Conservation (phyloP, 2,113 vertebrate genomes). For the Lota lota region DNA sequence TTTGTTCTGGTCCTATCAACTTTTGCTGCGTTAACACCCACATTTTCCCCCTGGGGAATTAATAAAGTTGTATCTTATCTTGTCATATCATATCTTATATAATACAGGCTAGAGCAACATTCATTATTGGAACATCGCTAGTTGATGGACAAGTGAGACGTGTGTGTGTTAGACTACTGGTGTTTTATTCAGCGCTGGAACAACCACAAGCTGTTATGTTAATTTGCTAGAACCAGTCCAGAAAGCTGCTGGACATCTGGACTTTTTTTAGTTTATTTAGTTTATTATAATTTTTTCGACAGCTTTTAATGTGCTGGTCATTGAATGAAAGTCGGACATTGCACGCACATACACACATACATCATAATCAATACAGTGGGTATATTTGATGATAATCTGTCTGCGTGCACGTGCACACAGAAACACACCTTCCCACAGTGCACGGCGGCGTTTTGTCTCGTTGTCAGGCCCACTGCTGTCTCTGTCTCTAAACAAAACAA, state of each 20-base stretch:
- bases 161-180: neutral
- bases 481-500: slow-evolving; percentile 1
- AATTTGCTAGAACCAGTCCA: neutral
- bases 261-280: neutral
- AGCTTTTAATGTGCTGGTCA: neutral
- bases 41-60: too few relatives aligned
- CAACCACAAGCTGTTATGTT: neutral
- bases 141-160: too few relatives aligned
- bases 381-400: neutral
- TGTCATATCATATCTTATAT: too few relatives aligned
- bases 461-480: slow-evolving; percentile 22
- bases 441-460: slow-evolving; percentile 19
- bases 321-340: neutral
- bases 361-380: neutral
- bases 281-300: neutral
- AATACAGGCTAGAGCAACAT: too few relatives aligned
- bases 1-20: too few relatives aligned
- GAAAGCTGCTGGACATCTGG: neutral
- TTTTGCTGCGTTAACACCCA: too few relatives aligned
- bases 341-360: too few relatives aligned
- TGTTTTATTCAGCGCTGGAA: neutral
- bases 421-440: slow-evolving; percentile 3
- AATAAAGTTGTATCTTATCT: too few relatives aligned
- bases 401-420: slow-evolving; percentile 4
- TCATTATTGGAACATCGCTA: too few relatives aligned